Conservation (phyloP, 2,797 vertebrate genomes). For the Anguilla pacifica region DNA sequence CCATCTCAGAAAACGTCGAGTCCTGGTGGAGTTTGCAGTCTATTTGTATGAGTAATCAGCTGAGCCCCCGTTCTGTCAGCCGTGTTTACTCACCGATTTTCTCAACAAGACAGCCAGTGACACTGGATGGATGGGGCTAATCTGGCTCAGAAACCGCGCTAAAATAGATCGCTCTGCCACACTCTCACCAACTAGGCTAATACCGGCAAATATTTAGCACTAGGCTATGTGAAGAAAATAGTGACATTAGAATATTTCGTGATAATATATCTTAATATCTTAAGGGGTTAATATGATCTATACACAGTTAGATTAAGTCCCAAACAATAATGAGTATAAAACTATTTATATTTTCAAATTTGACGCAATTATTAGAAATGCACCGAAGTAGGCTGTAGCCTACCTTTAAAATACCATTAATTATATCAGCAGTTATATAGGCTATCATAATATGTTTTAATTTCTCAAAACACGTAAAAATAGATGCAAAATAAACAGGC, state of each 20-base stretch:
- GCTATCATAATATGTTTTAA: background rate
- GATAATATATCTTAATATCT: conserved; percentile 57
- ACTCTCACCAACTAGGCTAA: conserved; percentile 87
- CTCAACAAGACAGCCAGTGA: conserved; percentile 99
- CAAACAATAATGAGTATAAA: background rate
- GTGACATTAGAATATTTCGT: conserved; percentile 77
- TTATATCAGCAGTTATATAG: too few relatives aligned
- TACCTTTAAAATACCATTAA: too few relatives aligned
- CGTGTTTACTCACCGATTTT: conserved; percentile 99
- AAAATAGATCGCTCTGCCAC: conserved; percentile 85
- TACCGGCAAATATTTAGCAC: conserved; percentile 99
- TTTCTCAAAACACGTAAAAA: conserved; percentile 32
- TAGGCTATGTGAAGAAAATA: conserved; percentile 84
- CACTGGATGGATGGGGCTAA: conserved; percentile 99
- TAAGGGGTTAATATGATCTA: background rate
- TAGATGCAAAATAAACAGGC: conserved; percentile 51
- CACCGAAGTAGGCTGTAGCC: too few relatives aligned
- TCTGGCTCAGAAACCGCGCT: conserved; percentile 92
- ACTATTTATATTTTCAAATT: background rate
- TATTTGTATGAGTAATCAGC: conserved; percentile 98
- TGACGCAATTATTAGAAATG: too few relatives aligned
- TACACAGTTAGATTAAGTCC: too few relatives aligned
- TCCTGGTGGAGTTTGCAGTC: conserved; percentile 91
- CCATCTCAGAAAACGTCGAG: conserved; percentile 83
- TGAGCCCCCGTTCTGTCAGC: conserved; percentile 89